A percentile compares a stretch with the other conserved stretches of the same genome.
phyloP scores from a whole-genome alignment of 30 jellyfish, hydroid and myxozoan species.

The Aurelia sp. region DNA sequence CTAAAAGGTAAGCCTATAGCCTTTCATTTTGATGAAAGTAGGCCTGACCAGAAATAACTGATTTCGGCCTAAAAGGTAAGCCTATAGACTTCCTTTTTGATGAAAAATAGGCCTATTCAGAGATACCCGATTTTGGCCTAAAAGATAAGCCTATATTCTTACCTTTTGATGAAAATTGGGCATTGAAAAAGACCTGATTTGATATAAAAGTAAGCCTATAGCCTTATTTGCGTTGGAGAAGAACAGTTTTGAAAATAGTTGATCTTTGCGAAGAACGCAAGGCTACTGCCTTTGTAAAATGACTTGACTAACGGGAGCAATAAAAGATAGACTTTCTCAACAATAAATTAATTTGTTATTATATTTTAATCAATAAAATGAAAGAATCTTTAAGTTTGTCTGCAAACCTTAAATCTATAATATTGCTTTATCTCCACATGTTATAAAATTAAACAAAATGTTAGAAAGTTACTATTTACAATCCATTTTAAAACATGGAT shows the following conservation, averaged over 20 bases:
- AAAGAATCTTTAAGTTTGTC: too few relatives aligned
- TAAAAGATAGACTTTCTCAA: too few relatives aligned
- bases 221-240: too few relatives aligned
- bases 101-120: background rate
- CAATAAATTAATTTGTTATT: too few relatives aligned
- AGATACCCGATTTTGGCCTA: background rate
- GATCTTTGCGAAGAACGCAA: background rate
- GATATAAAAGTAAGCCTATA: too few relatives aligned
- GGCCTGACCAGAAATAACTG: background rate
- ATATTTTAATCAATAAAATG: too few relatives aligned
- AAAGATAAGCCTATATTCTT: background rate
- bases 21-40: background rate
- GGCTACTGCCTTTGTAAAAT: background rate
- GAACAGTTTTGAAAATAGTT: background rate
- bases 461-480: too few relatives aligned
- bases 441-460: too few relatives aligned
- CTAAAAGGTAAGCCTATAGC: background rate
- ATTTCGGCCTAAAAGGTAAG: background rate
- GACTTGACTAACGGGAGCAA: background rate
- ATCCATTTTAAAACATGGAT: too few relatives aligned
- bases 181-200: background rate
- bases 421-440: too few relatives aligned
- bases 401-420: too few relatives aligned
- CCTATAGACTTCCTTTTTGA: background rate
- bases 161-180: background rate